Evolutionary conservation across 2,797 vertebrate genomes (phyloP).

Genomic region (Percopsis omiscomaycus): DNA sequence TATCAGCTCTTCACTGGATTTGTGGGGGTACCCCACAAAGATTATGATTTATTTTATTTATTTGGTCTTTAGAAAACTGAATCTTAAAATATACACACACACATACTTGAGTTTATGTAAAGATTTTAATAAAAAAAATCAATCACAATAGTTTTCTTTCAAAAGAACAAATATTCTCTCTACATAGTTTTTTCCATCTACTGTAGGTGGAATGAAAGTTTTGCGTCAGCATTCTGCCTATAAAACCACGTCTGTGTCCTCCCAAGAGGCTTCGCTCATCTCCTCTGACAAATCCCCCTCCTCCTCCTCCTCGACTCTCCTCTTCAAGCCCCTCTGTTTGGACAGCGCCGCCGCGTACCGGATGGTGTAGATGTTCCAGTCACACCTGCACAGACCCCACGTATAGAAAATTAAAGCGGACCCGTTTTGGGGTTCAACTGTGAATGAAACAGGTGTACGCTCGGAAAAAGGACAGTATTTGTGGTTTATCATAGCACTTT

Average conservation of each 20-base stretch:
- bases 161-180: conserved; percentile 17
- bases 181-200: not conserved
- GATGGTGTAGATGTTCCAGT: conserved; percentile 94
- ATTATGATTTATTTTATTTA: not conserved
- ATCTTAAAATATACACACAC: not conserved
- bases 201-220: not conserved
- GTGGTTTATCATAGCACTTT: no score
- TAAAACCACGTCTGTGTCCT: conserved; percentile 58
- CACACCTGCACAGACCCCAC: conserved; percentile 79
- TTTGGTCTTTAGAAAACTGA: not conserved
- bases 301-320: conserved; percentile 56
- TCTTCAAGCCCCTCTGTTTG: conserved; percentile 86
- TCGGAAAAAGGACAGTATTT: no score
- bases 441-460: no score
- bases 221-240: conserved; percentile 25
- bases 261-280: conserved; percentile 64
- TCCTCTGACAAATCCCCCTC: conserved; percentile 51
- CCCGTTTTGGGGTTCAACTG: no score
- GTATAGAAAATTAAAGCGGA: not conserved
- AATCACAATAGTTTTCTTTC: conserved; percentile 19
- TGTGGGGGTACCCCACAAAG: not conserved
- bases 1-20: no score
- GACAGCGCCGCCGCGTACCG: conserved; percentile 84
- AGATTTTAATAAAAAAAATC: conserved; percentile 28
- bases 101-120: conserved; percentile 8